phyloP scores from a whole-genome alignment of 2,888 invertebrate species.

The Caenorhabditis panamensis region DNA sequence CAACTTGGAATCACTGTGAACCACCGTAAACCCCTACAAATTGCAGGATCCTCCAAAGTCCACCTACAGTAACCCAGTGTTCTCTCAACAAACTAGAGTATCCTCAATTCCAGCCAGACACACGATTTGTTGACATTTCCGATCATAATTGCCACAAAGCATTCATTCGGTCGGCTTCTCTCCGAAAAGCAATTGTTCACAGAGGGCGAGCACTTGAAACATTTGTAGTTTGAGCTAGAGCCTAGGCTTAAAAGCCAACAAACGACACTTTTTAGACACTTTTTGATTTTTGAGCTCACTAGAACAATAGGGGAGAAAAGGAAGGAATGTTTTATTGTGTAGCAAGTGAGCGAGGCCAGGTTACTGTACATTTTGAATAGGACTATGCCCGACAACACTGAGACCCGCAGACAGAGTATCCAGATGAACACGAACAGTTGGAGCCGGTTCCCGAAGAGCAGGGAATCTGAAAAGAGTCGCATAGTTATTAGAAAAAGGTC shows the following conservation, averaged over 20 bases:
- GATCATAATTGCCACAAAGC: conserved; percentile 26
- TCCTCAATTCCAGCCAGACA: background rate
- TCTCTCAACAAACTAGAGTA: background rate
- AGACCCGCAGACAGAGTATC: conserved; percentile 49
- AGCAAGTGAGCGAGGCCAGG: background rate
- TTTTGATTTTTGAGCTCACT: conserved; percentile 35
- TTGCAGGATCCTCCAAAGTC: too few relatives aligned
- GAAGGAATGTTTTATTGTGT: conserved; percentile 37
- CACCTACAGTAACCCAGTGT: background rate
- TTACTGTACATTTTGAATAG: background rate
- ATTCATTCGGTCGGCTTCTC: background rate
- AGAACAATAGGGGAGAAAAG: conserved; percentile 17
- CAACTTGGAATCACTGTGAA: too few relatives aligned
- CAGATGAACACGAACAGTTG: conserved; percentile 43
- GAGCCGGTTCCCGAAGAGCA: conserved; percentile 28
- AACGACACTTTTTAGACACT: background rate
- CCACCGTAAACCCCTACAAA: too few relatives aligned
- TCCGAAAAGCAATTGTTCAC: background rate
- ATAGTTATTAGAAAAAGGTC: background rate
- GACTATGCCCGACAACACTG: conserved; percentile 50
- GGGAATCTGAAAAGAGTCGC: conserved; percentile 32
- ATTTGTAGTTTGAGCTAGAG: conserved; percentile 37
- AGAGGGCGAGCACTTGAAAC: conserved; percentile 37
- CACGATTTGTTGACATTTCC: background rate
- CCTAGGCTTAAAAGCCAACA: background rate